These are phyloP conservation scores for Sibirionetta formosa DNA, from an alignment of 2,797 vertebrate species.

Conservation along the genomic window DNA sequence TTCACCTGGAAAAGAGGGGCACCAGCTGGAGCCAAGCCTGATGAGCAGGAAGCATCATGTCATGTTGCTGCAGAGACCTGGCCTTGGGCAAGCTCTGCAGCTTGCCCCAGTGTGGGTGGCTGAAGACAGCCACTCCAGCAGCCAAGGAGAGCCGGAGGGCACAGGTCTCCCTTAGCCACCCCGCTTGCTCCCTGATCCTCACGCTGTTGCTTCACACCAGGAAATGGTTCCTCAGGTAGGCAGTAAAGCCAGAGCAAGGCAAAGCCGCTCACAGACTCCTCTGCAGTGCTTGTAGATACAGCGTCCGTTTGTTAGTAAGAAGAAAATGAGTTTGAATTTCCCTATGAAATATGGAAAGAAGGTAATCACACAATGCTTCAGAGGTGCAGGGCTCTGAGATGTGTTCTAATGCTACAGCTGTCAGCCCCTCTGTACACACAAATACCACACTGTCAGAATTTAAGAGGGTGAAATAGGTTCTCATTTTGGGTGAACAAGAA, in stretches of 20 bases:
- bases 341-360: neutral
- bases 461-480: constrained; percentile 37
- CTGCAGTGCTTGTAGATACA: neutral
- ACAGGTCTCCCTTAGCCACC: neutral
- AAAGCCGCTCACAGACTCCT: neutral
- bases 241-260: neutral
- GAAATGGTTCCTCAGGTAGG: rapidly evolving
- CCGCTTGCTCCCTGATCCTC: neutral
- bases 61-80: rapidly evolving
- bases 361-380: neutral
- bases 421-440: neutral
- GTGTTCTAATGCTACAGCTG: neutral
- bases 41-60: neutral
- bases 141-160: neutral
- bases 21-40: neutral
- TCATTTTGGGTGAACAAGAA: constrained; percentile 55
- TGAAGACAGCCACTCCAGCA: neutral
- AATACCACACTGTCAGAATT: constrained; percentile 19
- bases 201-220: rapidly evolving
- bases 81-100: neutral
- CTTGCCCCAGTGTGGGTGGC: neutral
- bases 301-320: neutral
- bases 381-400: neutral
- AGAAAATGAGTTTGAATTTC: neutral
- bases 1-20: neutral